These are phyloP conservation scores for Ceriagrion tenellum DNA, from an alignment of 2,888 invertebrate genomes.

Conservation along the genomic window DNA sequence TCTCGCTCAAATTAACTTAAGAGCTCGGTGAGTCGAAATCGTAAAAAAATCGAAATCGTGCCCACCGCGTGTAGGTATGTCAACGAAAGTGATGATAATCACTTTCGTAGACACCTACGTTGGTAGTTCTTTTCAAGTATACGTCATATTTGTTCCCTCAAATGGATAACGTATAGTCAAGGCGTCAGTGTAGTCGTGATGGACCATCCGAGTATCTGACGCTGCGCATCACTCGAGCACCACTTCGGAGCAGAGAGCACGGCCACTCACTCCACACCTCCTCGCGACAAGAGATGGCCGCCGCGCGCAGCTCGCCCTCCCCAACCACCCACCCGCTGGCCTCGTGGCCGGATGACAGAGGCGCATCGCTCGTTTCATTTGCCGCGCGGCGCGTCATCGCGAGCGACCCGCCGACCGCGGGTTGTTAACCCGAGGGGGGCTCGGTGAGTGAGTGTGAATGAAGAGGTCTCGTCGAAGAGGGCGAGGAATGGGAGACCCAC, in stretches of 20 bases:
- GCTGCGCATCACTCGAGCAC: too few relatives aligned
- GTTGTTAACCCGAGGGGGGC: neutral
- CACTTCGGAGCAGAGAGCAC: neutral
- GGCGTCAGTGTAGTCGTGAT: too few relatives aligned
- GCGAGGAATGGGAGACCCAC: neutral
- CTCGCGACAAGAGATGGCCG: neutral
- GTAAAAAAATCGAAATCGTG: too few relatives aligned
- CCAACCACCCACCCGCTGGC: neutral
- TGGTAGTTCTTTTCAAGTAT: too few relatives aligned
- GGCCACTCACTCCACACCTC: neutral
- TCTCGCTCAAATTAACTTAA: too few relatives aligned
- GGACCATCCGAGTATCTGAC: too few relatives aligned
- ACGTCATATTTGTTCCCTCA: too few relatives aligned
- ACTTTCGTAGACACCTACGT: too few relatives aligned
- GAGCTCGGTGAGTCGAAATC: too few relatives aligned
- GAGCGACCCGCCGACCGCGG: neutral
- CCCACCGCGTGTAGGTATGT: too few relatives aligned
- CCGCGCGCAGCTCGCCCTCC: neutral
- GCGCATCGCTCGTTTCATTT: neutral
- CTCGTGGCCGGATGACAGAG: neutral
- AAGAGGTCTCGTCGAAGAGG: neutral
- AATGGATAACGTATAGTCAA: too few relatives aligned
- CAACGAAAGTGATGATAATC: too few relatives aligned
- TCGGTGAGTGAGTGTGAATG: neutral
- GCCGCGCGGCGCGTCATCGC: neutral